These are phyloP conservation scores for Ctenosaura bakeri DNA, from an alignment of 2,797 vertebrate species.

Conservation along the genomic window DNA sequence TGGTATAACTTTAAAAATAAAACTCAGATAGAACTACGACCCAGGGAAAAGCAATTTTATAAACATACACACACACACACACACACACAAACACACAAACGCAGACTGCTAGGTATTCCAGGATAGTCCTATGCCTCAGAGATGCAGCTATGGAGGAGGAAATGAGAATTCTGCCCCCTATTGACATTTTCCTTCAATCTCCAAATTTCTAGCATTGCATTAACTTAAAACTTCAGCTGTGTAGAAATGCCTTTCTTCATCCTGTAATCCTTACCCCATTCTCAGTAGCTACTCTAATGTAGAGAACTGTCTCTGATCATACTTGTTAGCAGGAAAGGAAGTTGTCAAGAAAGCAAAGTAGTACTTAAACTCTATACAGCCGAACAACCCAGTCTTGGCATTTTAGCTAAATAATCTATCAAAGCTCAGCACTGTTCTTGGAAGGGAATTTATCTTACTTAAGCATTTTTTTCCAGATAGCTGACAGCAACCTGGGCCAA, in stretches of 20 bases:
- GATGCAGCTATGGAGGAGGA: no score
- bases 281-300: neutral
- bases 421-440: neutral
- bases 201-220: no score
- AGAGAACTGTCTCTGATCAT: neutral
- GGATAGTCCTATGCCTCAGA: neutral
- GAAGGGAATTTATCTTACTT: slow-evolving; percentile 13
- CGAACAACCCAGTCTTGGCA: neutral
- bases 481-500: neutral
- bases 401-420: slow-evolving; percentile 21
- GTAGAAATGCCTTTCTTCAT: neutral
- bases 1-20: slow-evolving; percentile 17
- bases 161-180: no score
- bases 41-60: neutral
- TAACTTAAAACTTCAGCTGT: no score
- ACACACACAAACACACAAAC: neutral
- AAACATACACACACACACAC: neutral
- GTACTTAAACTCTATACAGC: slow-evolving; percentile 23
- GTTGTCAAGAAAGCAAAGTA: neutral
- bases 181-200: no score
- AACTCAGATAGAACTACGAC: neutral
- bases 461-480: neutral
- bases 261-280: neutral
- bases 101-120: neutral
- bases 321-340: slow-evolving; percentile 14